Evolutionary conservation across 2,113 vertebrate species (phyloP).

Genomic region (Oncorhynchus nerka): DNA sequence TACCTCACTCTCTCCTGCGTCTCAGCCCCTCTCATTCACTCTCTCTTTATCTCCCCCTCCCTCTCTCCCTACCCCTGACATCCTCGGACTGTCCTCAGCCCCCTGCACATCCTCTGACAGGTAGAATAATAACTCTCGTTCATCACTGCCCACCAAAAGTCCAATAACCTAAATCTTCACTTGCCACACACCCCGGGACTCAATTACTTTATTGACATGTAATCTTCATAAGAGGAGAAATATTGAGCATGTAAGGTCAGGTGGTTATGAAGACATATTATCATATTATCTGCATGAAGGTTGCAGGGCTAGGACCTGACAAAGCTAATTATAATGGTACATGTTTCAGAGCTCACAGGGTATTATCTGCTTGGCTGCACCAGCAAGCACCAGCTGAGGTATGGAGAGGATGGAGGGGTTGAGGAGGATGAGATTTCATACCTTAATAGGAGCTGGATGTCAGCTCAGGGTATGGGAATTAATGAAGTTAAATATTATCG

Average conservation of each 20-base stretch:
- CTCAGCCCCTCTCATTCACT: constrained; percentile 21
- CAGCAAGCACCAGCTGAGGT: constrained; percentile 76
- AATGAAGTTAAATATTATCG: constrained; percentile 75
- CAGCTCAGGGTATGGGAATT: constrained; percentile 70
- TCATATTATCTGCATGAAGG: constrained; percentile 99
- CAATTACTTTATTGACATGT: constrained; percentile 99
- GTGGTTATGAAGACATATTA: constrained; percentile 99
- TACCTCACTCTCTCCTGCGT: constrained; percentile 8
- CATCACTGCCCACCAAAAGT: constrained; percentile 95
- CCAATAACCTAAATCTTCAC: constrained; percentile 99
- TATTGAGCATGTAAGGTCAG: constrained; percentile 98
- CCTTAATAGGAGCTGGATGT: constrained; percentile 68
- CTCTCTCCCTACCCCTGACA: background rate
- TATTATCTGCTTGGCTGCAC: constrained; percentile 91
- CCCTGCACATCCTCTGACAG: constrained; percentile 89
- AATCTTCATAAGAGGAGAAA: constrained; percentile 99
- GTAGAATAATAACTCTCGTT: constrained; percentile 99
- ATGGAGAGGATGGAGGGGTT: constrained; percentile 75
- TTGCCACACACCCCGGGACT: constrained; percentile 96
- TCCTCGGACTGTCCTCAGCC: constrained; percentile 83
- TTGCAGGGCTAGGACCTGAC: constrained; percentile 97
- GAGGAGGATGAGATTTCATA: constrained; percentile 81
- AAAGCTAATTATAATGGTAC: constrained; percentile 99
- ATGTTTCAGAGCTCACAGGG: constrained; percentile 97
- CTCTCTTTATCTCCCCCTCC: constrained; percentile 19